Base-by-base conservation (phyloP, 2,888 invertebrate genomes). In the Elgonia sp. region DNA sequence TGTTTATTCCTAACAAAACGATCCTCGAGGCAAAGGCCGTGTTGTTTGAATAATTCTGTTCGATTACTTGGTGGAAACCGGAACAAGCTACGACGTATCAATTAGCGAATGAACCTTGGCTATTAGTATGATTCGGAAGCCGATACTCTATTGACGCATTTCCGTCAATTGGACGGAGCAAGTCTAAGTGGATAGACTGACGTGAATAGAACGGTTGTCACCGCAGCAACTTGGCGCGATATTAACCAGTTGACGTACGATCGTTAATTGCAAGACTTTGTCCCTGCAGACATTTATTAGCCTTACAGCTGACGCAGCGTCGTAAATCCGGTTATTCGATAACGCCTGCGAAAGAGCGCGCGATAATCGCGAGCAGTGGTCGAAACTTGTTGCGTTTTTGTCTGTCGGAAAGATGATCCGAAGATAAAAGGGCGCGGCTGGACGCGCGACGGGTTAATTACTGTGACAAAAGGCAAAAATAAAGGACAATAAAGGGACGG, bases 181-280 rank as follows among this genome's bases (percentile, higher is more conserved):
- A 80, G 80, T 60, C 69, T 79, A 77, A 84, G 84, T 84, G 84
- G 65, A 57, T 69, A 81, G 76, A 82, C 62, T 79, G 85, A 85
- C 76, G 75, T 69, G 82, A 87, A 89, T 87, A 69, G 79, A 89
- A 77, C 55, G 79, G 70, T 87, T 77, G 84, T 82, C 87, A 75
- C 70, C 75, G 69, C 82, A 75, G 69, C 82, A 83, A 87, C 87
- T 89, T 89, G 67, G 85, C 72, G 65, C 81, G 65, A 84, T 84
- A 86, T 89, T 83, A 86, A 81, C 82, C 84, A 76, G 84, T 84
- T 86, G 86, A 86, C 81, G 84, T 39, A 67, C 65, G 67, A 89
- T 82, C 82, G 85, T 87, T 89, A 87, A 89, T 87, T 87, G 86
- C 81, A 75, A 63, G 84, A 83, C 88, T 80, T 86, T 79, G 81